A percentile compares a stretch with the other conserved stretches of the same genome.
phyloP scores from a whole-genome alignment of 2,797 vertebrate genomes.

The Lepus oiostolus region DNA sequence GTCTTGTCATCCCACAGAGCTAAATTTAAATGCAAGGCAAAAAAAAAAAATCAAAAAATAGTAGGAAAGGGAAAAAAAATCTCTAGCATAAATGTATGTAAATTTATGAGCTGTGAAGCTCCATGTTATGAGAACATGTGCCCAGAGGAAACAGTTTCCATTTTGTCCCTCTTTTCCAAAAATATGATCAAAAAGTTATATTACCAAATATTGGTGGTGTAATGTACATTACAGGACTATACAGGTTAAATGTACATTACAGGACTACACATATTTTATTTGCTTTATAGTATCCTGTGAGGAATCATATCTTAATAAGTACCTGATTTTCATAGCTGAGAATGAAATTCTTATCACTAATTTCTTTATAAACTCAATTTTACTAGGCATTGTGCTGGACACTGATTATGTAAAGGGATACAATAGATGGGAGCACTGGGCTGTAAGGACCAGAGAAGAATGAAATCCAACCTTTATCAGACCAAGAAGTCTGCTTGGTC shows the following conservation, averaged over 20 bases:
- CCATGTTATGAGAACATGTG: background rate
- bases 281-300: background rate
- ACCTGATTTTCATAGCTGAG: background rate
- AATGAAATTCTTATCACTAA: background rate
- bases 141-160: background rate
- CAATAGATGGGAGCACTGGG: background rate
- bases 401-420: background rate
- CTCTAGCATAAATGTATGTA: background rate
- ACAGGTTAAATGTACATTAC: background rate
- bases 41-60: background rate
- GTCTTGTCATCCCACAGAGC: background rate
- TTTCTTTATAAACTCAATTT: background rate
- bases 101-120: slow-evolving; percentile 38
- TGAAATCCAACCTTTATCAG: background rate
- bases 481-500: too few relatives aligned
- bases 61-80: background rate
- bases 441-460: background rate
- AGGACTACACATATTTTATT: background rate
- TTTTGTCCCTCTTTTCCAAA: background rate
- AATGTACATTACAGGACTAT: background rate
- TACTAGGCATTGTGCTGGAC: background rate
- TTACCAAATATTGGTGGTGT: background rate
- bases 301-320: background rate
- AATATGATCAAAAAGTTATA: slow-evolving; percentile 9
- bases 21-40: slow-evolving; percentile 51